A percentile compares a stretch with the other conserved stretches of the same genome.
Conservation (phyloP, 2,113 vertebrate species). For the Nyctereutes procyonoides region DNA sequence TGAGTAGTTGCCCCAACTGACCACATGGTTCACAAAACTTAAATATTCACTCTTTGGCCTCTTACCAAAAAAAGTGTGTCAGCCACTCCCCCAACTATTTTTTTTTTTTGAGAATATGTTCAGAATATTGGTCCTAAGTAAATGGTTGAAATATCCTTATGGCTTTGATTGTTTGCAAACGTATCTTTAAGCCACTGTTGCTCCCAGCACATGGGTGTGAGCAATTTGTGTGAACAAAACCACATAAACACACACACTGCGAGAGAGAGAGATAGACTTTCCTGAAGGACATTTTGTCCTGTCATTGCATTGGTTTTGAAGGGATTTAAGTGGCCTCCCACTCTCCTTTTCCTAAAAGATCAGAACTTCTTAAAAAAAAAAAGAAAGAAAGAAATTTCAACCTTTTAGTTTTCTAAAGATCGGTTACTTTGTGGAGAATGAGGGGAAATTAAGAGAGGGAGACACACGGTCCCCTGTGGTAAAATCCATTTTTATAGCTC, state of each 20-base stretch:
- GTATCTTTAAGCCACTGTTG: no score
- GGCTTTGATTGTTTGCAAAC: background rate
- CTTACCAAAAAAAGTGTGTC: background rate
- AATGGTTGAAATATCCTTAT: background rate
- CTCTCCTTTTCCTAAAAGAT: background rate
- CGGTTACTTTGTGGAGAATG: background rate
- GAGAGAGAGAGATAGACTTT: fast-evolving
- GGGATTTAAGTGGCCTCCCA: background rate
- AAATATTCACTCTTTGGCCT: background rate
- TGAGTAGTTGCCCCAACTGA: background rate
- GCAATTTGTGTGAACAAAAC: background rate
- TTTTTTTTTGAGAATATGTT: background rate
- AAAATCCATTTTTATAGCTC: background rate
- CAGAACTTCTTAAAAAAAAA: background rate
- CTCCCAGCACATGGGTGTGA: fast-evolving
- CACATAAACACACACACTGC: background rate
- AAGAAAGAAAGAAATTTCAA: background rate
- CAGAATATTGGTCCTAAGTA: background rate
- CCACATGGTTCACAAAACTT: background rate
- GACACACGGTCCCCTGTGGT: background rate
- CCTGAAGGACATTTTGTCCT: background rate
- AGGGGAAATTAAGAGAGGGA: background rate
- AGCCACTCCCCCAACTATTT: no score
- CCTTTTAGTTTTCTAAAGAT: background rate
- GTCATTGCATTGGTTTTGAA: background rate